A percentile compares a stretch with the other conserved stretches of the same genome.
These are phyloP conservation scores for Sebastes itinus DNA, from an alignment of 2,797 vertebrate genomes.

Conservation along the genomic window DNA sequence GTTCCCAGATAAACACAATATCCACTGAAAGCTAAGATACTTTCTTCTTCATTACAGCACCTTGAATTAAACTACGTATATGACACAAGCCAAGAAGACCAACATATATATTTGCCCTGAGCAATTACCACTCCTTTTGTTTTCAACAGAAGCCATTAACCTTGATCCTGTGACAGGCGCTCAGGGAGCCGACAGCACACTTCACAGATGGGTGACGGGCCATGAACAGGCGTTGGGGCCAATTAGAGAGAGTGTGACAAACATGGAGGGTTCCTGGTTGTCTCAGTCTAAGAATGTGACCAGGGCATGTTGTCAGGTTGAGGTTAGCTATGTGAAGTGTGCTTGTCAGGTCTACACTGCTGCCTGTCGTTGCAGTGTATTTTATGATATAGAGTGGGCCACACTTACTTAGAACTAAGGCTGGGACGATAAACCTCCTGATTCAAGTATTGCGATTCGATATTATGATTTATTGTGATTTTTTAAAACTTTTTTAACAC, in stretches of 20 bases:
- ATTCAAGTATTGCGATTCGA: no score
- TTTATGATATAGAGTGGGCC: no score
- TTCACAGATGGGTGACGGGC: constrained; percentile 30
- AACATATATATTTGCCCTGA: neutral
- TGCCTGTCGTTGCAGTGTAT: neutral
- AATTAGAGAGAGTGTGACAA: constrained; percentile 53
- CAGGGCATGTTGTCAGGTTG: constrained; percentile 12
- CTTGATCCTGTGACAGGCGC: constrained; percentile 15
- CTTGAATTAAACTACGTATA: neutral
- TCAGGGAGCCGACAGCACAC: constrained; percentile 19
- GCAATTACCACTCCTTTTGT: neutral
- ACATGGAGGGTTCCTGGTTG: constrained; percentile 4
- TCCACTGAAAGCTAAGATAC: neutral
- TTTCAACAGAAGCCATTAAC: constrained; percentile 22
- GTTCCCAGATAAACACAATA: neutral
- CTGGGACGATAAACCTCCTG: no score
- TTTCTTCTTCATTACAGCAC: neutral
- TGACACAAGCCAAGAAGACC: neutral
- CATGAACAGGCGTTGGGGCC: constrained; percentile 22
- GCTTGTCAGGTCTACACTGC: constrained; percentile 4
- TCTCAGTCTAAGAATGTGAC: neutral
- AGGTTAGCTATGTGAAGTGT: constrained; percentile 11
- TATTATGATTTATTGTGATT: no score
- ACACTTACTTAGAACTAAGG: no score
- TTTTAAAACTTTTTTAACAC: no score